Percentiles rank a stretch among this genome's conserved stretches.
Conservation (phyloP, 2,113 vertebrate genomes). For the Dromiciops gliroides region DNA sequence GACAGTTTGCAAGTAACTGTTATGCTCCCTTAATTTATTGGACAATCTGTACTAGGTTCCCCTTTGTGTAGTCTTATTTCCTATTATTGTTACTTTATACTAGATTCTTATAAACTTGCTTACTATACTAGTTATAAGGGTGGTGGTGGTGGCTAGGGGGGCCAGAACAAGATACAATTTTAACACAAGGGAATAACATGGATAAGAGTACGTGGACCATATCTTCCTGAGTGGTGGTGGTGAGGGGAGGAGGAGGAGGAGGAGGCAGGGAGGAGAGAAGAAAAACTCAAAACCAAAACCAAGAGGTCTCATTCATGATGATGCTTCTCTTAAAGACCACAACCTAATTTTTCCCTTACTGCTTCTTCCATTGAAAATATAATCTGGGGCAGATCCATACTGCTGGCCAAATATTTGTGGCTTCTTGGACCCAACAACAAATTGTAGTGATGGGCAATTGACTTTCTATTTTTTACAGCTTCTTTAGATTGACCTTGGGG, state of each 20-base stretch:
- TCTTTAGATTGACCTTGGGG: not conserved
- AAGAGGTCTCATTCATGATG: not conserved
- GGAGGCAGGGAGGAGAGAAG: not conserved
- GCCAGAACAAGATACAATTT: not conserved
- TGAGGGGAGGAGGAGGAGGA: no score
- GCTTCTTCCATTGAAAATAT: not conserved
- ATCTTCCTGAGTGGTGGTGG: not conserved
- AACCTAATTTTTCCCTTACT: not conserved
- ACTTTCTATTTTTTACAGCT: not conserved
- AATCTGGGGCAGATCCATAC: not conserved
- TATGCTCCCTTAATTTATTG: not conserved
- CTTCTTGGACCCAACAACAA: not conserved
- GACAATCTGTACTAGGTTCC: not conserved
- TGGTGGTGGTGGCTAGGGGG: not conserved
- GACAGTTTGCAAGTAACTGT: not conserved
- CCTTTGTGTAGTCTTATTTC: not conserved
- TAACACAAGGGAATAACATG: not conserved
- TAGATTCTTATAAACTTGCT: not conserved
- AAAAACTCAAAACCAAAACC: not conserved
- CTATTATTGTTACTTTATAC: not conserved
- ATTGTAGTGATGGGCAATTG: not conserved
- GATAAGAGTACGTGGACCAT: not conserved
- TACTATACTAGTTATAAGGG: not conserved
- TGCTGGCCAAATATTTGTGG: not conserved
- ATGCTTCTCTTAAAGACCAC: not conserved